A percentile compares a stretch with the other conserved stretches of the same genome.
These are phyloP conservation scores for Phortica magna DNA, from an alignment of 2,888 invertebrate genomes.

Conservation along the genomic window DNA sequence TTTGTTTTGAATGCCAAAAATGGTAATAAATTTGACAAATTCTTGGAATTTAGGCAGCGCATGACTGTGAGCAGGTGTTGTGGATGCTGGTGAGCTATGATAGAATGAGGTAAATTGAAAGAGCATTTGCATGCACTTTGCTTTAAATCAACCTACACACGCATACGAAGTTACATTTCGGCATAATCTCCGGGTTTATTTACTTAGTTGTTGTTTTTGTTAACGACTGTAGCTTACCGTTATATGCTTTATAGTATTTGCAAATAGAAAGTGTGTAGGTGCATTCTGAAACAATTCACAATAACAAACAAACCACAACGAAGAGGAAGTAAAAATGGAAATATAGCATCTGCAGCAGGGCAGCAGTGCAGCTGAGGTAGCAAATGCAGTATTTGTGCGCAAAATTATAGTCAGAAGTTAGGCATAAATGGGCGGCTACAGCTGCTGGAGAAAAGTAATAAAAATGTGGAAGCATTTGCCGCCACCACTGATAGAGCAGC, in stretches of 20 bases:
- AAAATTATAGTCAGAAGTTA: background rate
- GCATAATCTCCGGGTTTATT: background rate
- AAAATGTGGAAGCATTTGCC: background rate
- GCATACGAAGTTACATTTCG: background rate
- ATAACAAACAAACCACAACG: constrained; percentile 4
- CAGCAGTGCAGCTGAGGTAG: background rate
- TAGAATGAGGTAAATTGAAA: too few relatives aligned
- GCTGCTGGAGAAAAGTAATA: background rate
- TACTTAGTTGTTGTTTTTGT: background rate
- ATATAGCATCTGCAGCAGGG: background rate
- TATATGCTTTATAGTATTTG: constrained; percentile 13
- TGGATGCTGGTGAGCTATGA: too few relatives aligned
- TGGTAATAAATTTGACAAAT: too few relatives aligned
- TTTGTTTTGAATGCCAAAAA: too few relatives aligned
- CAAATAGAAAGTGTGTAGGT: constrained; percentile 20
- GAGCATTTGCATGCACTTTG: background rate
- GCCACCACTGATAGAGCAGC: background rate
- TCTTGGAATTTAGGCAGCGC: too few relatives aligned
- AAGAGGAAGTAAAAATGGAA: background rate
- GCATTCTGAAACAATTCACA: constrained; percentile 6
- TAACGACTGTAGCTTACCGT: constrained; percentile 6
- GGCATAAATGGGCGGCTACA: constrained; percentile 6
- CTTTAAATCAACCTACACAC: background rate
- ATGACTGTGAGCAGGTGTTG: too few relatives aligned
- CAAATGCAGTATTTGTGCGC: background rate